Conservation (phyloP, 2,888 invertebrate genomes). For the Apoda limacodes region DNA sequence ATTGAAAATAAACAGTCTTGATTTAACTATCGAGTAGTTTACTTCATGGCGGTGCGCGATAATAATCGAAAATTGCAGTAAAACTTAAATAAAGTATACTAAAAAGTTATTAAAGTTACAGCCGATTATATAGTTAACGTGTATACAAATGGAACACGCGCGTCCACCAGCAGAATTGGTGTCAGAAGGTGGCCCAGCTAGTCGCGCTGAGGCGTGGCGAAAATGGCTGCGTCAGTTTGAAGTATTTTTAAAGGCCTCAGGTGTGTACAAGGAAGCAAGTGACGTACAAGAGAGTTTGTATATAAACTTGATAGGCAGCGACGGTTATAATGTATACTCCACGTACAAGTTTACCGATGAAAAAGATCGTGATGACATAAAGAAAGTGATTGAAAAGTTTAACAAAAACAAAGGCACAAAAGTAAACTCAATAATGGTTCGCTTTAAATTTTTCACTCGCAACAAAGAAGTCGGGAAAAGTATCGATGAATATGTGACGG, state of each 20-base stretch:
- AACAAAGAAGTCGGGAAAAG: slow-evolving; percentile 16
- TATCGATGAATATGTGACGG: slow-evolving; percentile 18
- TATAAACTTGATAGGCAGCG: slow-evolving; percentile 18
- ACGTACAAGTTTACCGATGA: slow-evolving; percentile 11
- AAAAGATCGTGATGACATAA: slow-evolving; percentile 11
- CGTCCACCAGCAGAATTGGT: slow-evolving; percentile 15
- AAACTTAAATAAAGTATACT: too few species aligned
- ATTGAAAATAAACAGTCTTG: too few species aligned
- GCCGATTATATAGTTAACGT: too few species aligned
- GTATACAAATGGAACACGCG: slow-evolving; percentile 18
- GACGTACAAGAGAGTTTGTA: slow-evolving; percentile 16
- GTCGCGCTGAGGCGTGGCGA: slow-evolving; percentile 13
- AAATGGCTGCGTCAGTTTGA: slow-evolving; percentile 15
- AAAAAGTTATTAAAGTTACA: too few species aligned
- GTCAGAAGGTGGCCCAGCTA: slow-evolving; percentile 12
- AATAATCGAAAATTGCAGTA: too few species aligned
- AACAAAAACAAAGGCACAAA: slow-evolving; percentile 9
- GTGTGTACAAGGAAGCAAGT: slow-evolving; percentile 17
- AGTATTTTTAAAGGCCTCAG: slow-evolving; percentile 16
- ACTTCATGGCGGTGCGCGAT: too few species aligned
- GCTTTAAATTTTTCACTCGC: slow-evolving; percentile 20
- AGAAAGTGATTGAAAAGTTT: slow-evolving; percentile 9
- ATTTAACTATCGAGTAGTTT: too few species aligned
- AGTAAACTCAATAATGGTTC: too few species aligned
- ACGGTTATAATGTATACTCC: slow-evolving; percentile 13